Evolutionary conservation across 2,888 invertebrate species (phyloP).

Genomic region (Oligia latruncula): DNA sequence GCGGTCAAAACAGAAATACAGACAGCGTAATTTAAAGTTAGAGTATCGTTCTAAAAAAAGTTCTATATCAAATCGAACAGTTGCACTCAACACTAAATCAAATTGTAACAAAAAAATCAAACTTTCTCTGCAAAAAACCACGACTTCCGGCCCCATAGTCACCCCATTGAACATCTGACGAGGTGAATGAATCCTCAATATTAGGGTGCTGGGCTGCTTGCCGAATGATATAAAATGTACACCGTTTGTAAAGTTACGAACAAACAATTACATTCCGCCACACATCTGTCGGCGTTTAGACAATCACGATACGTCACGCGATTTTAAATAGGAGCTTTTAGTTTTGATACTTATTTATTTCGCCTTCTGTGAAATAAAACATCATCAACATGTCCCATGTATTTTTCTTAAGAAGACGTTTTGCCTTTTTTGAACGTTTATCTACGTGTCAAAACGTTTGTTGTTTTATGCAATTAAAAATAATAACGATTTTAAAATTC

Average conservation of each 20-base stretch:
- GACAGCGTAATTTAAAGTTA: not conserved
- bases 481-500: not conserved
- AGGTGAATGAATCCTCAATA: constrained; percentile 87
- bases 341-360: constrained; percentile 74
- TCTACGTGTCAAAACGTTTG: not conserved
- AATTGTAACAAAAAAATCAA: constrained; percentile 73
- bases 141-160: constrained; percentile 80
- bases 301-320: constrained; percentile 90
- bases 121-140: constrained; percentile 81
- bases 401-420: not conserved
- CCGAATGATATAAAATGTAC: constrained; percentile 86
- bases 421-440: not conserved
- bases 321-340: constrained; percentile 70
- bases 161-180: constrained; percentile 89
- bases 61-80: constrained; percentile 57
- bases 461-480: not conserved
- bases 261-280: constrained; percentile 89
- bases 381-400: not conserved
- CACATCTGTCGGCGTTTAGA: constrained; percentile 90
- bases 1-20: not conserved
- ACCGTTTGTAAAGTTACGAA: constrained; percentile 83
- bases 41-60: constrained; percentile 1
- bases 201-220: constrained; percentile 82
- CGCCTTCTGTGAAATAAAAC: not conserved
- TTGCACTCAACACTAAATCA: constrained; percentile 78